These are phyloP conservation scores for Aleadryas rufinucha DNA, from an alignment of 2,113 vertebrate species.

Conservation along the genomic window DNA sequence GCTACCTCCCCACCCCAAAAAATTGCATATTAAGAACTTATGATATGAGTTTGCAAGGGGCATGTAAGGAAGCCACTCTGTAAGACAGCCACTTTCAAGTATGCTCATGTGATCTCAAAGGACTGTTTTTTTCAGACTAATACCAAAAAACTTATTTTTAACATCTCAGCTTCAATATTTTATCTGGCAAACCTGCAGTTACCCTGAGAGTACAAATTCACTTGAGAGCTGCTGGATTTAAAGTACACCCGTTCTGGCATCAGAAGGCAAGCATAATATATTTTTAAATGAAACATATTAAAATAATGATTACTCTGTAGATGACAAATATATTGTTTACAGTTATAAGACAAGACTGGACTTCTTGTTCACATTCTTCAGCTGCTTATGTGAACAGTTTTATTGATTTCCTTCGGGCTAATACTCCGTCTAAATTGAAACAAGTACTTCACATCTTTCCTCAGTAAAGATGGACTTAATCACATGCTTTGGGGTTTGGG, in stretches of 20 bases:
- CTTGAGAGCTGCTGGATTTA: neutral
- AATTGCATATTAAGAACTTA: neutral
- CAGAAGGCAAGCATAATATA: neutral
- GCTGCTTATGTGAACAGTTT: neutral
- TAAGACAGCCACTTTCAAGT: neutral
- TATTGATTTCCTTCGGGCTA: neutral
- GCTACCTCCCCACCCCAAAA: accelerated
- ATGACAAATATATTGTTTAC: neutral
- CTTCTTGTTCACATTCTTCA: neutral
- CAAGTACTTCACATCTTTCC: neutral
- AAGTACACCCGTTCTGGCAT: neutral
- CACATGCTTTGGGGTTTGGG: neutral
- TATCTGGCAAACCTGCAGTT: neutral
- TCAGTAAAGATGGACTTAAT: neutral
- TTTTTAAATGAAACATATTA: neutral
- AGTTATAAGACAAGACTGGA: neutral
- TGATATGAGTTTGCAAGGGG: neutral
- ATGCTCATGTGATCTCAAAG: neutral
- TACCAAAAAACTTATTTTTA: neutral
- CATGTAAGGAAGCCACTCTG: neutral
- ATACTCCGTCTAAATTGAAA: neutral
- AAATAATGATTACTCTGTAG: neutral
- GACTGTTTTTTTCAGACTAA: neutral
- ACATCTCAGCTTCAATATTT: neutral
- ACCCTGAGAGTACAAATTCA: neutral